Conservation (phyloP, 2,888 invertebrate genomes). For the Amiota minor region DNA sequence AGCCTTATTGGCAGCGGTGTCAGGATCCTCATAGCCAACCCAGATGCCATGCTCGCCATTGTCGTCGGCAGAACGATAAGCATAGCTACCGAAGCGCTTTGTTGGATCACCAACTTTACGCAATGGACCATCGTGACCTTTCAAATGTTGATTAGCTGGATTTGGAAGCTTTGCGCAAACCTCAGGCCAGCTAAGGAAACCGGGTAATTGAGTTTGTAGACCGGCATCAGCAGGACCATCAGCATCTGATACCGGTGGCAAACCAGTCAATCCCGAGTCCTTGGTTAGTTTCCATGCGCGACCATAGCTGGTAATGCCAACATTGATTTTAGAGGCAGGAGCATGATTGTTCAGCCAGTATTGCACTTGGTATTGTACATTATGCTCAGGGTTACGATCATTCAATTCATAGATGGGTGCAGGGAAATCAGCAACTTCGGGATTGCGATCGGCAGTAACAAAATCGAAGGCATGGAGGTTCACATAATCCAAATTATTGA, state of each 20-base stretch:
- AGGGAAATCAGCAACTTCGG: conserved; percentile 85
- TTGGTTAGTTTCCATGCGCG: conserved; percentile 85
- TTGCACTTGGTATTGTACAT: conserved; percentile 79
- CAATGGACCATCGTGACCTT: conserved; percentile 79
- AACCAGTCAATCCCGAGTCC: conserved; percentile 84
- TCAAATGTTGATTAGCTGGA: conserved; percentile 77
- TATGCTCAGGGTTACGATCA: conserved; percentile 81
- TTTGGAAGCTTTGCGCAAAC: conserved; percentile 84
- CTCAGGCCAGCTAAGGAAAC: conserved; percentile 85
- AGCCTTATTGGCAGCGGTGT: conserved; percentile 86
- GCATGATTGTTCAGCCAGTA: conserved; percentile 78
- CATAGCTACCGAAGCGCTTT: conserved; percentile 86
- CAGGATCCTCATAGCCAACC: conserved; percentile 88
- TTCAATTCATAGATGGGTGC: conserved; percentile 83
- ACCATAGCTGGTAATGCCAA: conserved; percentile 82
- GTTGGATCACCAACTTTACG: conserved; percentile 86
- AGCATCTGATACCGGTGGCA: conserved; percentile 80
- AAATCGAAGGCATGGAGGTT: conserved; percentile 87
- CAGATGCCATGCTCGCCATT: conserved; percentile 82
- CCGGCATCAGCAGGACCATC: conserved; percentile 83
- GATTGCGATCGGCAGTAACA: conserved; percentile 82
- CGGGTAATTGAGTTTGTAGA: conserved; percentile 81
- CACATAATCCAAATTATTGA: conserved; percentile 85
- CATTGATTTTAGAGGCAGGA: conserved; percentile 80
- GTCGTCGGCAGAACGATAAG: conserved; percentile 81